A percentile compares a stretch with the other conserved stretches of the same genome.
phyloP scores from a whole-genome alignment of 2,888 invertebrate species.

The Drosophila maculinotata region DNA sequence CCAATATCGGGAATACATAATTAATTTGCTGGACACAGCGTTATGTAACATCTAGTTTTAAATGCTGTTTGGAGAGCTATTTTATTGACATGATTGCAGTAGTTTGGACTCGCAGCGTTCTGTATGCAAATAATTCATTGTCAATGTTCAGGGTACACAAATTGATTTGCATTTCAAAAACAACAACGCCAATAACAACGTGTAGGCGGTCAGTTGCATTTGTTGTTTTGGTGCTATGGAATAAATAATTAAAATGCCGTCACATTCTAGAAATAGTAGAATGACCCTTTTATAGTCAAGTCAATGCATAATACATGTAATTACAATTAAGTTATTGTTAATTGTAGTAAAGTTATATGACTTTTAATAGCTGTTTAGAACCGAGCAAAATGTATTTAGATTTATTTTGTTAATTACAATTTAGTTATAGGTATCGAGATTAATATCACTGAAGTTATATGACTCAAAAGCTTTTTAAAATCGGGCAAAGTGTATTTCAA shows the following conservation, averaged over 20 bases:
- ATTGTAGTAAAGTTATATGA: background rate
- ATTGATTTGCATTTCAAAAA: slow-evolving; percentile 63
- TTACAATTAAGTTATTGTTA: slow-evolving; percentile 3
- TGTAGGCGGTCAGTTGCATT: slow-evolving; percentile 38
- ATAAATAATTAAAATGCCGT: slow-evolving; percentile 48
- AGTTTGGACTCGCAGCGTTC: slow-evolving; percentile 26
- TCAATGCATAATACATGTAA: slow-evolving; percentile 17
- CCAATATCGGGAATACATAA: slow-evolving; percentile 3
- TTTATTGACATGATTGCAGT: too few relatives aligned
- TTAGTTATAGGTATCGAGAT: too few relatives aligned
- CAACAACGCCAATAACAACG: slow-evolving; percentile 19
- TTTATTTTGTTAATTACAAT: background rate
- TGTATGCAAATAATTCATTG: slow-evolving; percentile 58
- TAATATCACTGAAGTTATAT: too few relatives aligned
- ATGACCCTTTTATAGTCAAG: slow-evolving; percentile 27
- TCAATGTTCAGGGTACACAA: slow-evolving; percentile 50
- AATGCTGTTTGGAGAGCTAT: slow-evolving; percentile 20
- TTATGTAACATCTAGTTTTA: slow-evolving; percentile 34
- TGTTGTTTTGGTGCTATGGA: slow-evolving; percentile 31
- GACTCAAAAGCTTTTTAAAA: too few relatives aligned
- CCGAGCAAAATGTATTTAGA: background rate
- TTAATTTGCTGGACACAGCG: slow-evolving; percentile 38
- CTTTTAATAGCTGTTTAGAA: background rate
- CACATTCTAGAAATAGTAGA: slow-evolving; percentile 23
- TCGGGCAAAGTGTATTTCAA: too few relatives aligned